phyloP scores from a whole-genome alignment of 2,888 invertebrate genomes.

The Eulithis prunata region DNA sequence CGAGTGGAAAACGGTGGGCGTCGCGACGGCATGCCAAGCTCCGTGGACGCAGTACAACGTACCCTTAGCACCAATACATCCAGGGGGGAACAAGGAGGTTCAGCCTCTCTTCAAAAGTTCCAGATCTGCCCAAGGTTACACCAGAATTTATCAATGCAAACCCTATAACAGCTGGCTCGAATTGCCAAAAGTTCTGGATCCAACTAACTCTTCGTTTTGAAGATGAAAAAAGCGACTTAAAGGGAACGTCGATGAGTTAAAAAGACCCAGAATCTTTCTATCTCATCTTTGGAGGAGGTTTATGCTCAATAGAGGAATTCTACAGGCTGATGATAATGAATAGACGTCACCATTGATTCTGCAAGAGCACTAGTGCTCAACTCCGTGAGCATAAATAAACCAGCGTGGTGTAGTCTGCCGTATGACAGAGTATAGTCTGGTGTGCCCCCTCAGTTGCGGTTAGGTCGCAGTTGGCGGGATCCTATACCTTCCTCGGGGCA shows the following conservation, averaged over 20 bases:
- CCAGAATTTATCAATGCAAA: too few species aligned
- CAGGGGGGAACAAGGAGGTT: too few species aligned
- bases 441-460: not conserved
- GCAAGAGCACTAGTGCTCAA: not conserved
- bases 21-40: constrained; percentile 1
- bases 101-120: too few species aligned
- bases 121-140: too few species aligned
- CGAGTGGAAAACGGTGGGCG: constrained; percentile 22
- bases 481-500: not conserved
- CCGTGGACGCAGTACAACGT: constrained; percentile 7
- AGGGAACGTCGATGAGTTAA: not conserved
- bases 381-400: not conserved
- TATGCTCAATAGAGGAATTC: too few species aligned
- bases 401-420: constrained; percentile 3
- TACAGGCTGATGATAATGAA: too few species aligned
- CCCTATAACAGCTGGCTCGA: too few species aligned
- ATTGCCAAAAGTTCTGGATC: too few species aligned
- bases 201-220: too few species aligned
- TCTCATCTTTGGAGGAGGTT: too few species aligned
- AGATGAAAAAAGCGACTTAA: too few species aligned
- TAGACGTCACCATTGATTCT: not conserved
- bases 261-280: too few species aligned
- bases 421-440: not conserved
- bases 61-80: not conserved
- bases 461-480: constrained; percentile 1